A percentile compares a stretch with the other conserved stretches of the same genome.
Evolutionary conservation across 2,113 vertebrate genomes (phyloP).

Genomic region (Neolamprologus toae): DNA sequence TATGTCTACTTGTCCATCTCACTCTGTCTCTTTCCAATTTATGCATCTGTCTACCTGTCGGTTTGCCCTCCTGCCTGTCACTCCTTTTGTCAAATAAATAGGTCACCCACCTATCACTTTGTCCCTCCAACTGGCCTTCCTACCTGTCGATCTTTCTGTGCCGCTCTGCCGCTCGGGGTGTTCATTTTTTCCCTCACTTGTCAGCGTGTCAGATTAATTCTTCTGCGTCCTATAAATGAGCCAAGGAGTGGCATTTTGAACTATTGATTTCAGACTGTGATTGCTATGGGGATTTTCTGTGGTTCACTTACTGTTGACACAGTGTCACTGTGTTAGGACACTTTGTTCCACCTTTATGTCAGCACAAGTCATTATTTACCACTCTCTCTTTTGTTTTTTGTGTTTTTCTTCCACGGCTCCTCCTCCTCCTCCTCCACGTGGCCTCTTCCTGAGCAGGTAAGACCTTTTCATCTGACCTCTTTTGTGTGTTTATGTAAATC

Average conservation of each 20-base stretch:
- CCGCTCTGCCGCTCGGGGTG: background rate
- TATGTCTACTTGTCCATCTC: constrained; percentile 6
- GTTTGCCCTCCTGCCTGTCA: constrained; percentile 6
- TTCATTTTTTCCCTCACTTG: background rate
- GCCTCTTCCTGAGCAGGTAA: constrained; percentile 41
- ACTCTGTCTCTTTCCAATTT: background rate
- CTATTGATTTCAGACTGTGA: background rate
- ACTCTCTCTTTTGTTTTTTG: background rate
- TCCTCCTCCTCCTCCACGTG: background rate
- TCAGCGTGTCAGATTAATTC: constrained; percentile 22
- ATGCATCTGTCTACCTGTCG: constrained; percentile 13
- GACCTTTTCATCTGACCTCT: background rate
- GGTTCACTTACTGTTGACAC: background rate
- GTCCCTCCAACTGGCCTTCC: background rate
- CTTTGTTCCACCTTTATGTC: background rate
- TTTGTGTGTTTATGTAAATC: background rate
- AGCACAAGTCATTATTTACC: background rate
- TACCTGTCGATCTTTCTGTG: background rate
- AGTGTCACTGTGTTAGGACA: background rate
- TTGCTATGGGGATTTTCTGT: background rate
- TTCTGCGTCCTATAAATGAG: background rate
- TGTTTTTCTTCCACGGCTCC: constrained; percentile 1
- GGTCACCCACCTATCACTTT: constrained; percentile 10
- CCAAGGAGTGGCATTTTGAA: background rate
- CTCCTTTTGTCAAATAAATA: constrained; percentile 11